phyloP scores from a whole-genome alignment of 2,888 invertebrate species.

The Penaeus monodon region DNA sequence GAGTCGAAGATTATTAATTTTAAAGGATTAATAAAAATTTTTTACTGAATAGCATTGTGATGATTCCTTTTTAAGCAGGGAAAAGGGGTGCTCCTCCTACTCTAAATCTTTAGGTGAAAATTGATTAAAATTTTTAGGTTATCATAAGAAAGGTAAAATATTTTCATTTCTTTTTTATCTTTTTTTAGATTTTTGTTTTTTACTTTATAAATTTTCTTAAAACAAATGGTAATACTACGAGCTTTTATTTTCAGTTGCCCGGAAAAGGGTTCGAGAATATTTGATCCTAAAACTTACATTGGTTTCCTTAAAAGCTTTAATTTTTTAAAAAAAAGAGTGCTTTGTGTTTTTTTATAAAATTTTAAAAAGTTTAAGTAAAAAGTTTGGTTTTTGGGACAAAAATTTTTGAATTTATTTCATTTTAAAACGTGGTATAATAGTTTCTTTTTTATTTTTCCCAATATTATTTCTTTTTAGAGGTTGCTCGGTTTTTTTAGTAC shows the following conservation, averaged over 20 bases:
- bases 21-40: constrained; percentile 77
- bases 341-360: constrained; percentile 72
- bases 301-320: constrained; percentile 77
- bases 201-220: constrained; percentile 78
- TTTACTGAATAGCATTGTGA: constrained; percentile 75
- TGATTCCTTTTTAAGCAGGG: constrained; percentile 77
- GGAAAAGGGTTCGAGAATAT: constrained; percentile 75
- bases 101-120: constrained; percentile 79
- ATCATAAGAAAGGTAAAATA: constrained; percentile 72
- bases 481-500: neutral
- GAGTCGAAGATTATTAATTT: constrained; percentile 75
- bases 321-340: constrained; percentile 73
- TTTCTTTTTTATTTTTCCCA: neutral
- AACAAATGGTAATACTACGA: constrained; percentile 75
- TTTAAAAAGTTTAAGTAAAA: constrained; percentile 79
- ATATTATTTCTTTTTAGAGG: neutral
- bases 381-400: constrained; percentile 78
- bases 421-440: constrained; percentile 65
- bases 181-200: constrained; percentile 79
- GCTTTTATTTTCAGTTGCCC: constrained; percentile 73
- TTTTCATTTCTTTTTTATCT: constrained; percentile 75
- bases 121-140: constrained; percentile 77
- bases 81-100: constrained; percentile 80
- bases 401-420: constrained; percentile 72
- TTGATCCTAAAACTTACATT: constrained; percentile 77